phyloP scores from a whole-genome alignment of 2,113 vertebrate species.

The Alexandromys fortis region DNA sequence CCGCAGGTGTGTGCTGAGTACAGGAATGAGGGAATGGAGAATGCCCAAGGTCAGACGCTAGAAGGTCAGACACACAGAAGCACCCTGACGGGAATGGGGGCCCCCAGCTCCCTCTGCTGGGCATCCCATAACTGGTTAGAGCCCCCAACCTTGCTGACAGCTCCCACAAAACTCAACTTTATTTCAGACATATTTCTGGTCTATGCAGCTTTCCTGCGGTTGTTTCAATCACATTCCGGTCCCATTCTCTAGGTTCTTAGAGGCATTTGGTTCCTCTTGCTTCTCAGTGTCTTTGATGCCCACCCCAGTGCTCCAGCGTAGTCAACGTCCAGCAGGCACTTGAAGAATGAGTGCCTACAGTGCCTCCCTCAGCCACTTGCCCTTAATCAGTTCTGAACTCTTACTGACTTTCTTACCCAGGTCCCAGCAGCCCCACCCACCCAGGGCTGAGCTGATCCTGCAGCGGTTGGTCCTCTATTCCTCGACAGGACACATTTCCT shows the following conservation, averaged over 20 bases:
- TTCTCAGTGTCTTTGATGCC: neutral
- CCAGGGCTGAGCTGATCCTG: neutral
- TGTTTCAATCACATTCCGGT: neutral
- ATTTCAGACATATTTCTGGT: neutral
- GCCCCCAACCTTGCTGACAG: neutral
- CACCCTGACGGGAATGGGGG: slow-evolving; percentile 15
- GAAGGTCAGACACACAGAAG: neutral
- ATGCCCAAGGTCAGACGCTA: neutral
- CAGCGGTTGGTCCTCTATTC: neutral
- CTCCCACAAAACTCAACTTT: neutral
- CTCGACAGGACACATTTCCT: neutral
- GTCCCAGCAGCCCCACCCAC: neutral
- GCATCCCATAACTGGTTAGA: slow-evolving; percentile 5
- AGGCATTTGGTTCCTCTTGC: neutral
- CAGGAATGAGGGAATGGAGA: neutral
- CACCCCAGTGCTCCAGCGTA: neutral
- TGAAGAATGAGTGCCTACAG: neutral
- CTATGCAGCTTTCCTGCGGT: neutral
- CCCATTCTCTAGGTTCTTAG: neutral
- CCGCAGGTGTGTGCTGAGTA: neutral
- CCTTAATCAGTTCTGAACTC: neutral
- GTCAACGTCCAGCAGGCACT: neutral
- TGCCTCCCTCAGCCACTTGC: neutral
- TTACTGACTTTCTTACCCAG: neutral
- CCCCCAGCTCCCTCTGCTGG: slow-evolving; percentile 37